Conservation (phyloP, 2,113 vertebrate species). For the Taurulus bubalis region DNA sequence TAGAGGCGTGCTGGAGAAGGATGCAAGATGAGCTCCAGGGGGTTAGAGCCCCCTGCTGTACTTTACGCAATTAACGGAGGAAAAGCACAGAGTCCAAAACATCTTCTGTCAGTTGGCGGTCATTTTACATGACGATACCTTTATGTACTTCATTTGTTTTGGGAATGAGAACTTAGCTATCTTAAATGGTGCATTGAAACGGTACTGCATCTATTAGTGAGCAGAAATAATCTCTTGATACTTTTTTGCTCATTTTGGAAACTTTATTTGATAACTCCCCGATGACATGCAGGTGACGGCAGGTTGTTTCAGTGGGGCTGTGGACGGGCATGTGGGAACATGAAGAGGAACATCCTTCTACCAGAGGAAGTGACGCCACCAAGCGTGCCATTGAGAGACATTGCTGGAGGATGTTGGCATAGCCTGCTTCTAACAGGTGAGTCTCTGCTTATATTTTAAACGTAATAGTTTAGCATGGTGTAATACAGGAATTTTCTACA, state of each 20-base stretch:
- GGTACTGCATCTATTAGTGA: neutral
- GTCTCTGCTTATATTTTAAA: conserved; percentile 21
- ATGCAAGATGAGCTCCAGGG: conserved; percentile 62
- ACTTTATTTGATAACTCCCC: neutral
- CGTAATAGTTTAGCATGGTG: neutral
- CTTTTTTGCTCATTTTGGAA: neutral
- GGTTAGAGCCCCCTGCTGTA: conserved; percentile 20
- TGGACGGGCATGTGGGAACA: conserved; percentile 60
- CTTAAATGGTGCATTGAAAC: neutral
- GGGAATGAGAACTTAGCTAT: neutral
- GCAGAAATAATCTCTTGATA: neutral
- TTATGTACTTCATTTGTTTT: neutral
- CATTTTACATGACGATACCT: neutral
- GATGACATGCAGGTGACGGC: conserved; percentile 54
- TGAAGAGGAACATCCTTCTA: conserved; percentile 53
- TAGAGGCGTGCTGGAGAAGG: conserved; percentile 52
- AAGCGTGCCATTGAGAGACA: conserved; percentile 43
- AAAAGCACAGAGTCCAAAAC: conserved; percentile 18
- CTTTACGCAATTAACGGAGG: conserved; percentile 46
- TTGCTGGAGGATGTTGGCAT: conserved; percentile 59
- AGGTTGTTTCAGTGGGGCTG: conserved; percentile 67
- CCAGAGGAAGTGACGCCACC: conserved; percentile 59
- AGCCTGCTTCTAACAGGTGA: conserved; percentile 70
- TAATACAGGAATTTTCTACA: neutral
- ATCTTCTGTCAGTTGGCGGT: neutral